Evolutionary conservation across 2,113 vertebrate species (phyloP), one percentile per base, ranked within the genome.

Genomic region (Poeciliopsis occidentalis): DNA sequence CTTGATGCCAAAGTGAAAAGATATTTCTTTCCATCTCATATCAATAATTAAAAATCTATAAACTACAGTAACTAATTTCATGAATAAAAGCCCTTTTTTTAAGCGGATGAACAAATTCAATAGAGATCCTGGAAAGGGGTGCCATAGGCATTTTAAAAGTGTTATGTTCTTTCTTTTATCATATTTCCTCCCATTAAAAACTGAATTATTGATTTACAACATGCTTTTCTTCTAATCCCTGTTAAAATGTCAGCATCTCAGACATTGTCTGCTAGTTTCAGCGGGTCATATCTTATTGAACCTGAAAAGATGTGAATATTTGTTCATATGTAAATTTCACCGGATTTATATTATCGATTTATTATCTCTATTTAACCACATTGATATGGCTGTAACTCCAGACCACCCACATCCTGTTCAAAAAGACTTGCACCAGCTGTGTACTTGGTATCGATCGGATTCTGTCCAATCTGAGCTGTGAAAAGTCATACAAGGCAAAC

Each of bases 301-400:
- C 19, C 47, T 24, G 19, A 2, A 8, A 8, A 2, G 17, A 24
- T 19, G 10, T 57, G 6, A 54, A 54, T 57, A 57, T 24, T 57
- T 57, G 51, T 57, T 57, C 51, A 57, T 8, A 57, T 24, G 51
- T 57, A 10, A 54, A 47, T 47, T 57, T 57, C 51, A 8, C 51
- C 10, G 7, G 24, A 57, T 57, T 24, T 10, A 54, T 54, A 8
- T 22, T 7, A 54, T 54, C n/a, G 22, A n/a, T 54, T 57, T 57
- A 57, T 57, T 57, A 57, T 22, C 51, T 57, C 17, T 57, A 57
- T 57, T 10, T 57, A n/a, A n/a, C 51, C 51, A n/a, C 30, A 7
- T 64, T 54, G 24, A 76, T 54, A 67, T 73, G 51, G 32, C 51
- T 8, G 37, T 17, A 60, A 64, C 26, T 29, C 64, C 7, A 65